Evolutionary conservation across 1,140 invertebrate genomes (phyloP).

Genomic region (Caerostris darwini): DNA sequence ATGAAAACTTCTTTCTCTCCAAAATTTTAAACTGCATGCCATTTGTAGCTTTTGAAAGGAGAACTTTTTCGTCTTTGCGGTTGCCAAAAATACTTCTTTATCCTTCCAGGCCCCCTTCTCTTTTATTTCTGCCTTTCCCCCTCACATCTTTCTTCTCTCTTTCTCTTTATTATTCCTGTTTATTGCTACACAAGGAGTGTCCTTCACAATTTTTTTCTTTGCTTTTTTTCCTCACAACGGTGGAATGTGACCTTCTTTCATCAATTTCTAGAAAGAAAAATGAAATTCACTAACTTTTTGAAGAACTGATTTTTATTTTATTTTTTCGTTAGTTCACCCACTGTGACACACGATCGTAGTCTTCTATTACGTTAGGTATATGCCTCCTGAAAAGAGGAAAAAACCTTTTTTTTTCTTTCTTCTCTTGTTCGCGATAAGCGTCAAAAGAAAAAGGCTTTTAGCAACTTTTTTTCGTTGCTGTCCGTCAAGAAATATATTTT

Average conservation of each 20-base stretch:
- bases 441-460: too few relatives aligned
- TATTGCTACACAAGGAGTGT: slow-evolving; percentile 1
- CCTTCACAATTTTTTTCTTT: background rate
- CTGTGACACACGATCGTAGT: too few relatives aligned
- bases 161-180: slow-evolving; percentile 18
- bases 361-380: too few relatives aligned
- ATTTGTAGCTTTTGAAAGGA: background rate
- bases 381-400: too few relatives aligned
- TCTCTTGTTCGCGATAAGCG: too few relatives aligned
- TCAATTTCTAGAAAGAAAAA: slow-evolving; percentile 35
- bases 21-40: background rate
- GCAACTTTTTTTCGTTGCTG: too few relatives aligned
- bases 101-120: background rate
- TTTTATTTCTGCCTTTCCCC: too few relatives aligned
- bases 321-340: too few relatives aligned
- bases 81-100: background rate
- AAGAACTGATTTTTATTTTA: too few relatives aligned
- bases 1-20: background rate
- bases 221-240: background rate
- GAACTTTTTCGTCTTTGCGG: background rate
- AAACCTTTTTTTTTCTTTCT: too few relatives aligned
- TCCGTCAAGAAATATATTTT: too few relatives aligned
- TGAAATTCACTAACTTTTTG: slow-evolving; percentile 14
- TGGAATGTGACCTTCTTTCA: slow-evolving; percentile 20
- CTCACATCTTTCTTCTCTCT: too few relatives aligned